These are phyloP conservation scores for Hyposoter dolosus DNA, from an alignment of 2,888 invertebrate species.

Conservation along the genomic window DNA sequence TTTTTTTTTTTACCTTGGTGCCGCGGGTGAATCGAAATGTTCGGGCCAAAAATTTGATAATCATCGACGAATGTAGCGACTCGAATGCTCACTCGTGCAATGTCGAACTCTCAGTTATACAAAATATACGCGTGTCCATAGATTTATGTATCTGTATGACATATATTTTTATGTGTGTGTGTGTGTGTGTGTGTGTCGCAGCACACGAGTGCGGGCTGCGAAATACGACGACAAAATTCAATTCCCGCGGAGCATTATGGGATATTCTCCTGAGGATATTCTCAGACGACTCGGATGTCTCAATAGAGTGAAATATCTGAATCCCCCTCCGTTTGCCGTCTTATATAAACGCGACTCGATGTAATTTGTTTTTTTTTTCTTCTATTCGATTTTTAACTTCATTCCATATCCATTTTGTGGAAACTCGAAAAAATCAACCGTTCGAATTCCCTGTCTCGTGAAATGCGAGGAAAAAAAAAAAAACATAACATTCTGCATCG, in stretches of 20 bases:
- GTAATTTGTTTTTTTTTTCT: neutral
- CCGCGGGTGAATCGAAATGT: constrained; percentile 47
- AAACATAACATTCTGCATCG: neutral
- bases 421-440: neutral
- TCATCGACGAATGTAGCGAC: constrained; percentile 26
- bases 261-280: constrained; percentile 57
- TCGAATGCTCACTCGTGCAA: constrained; percentile 46
- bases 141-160: neutral
- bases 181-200: constrained; percentile 14
- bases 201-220: constrained; percentile 15
- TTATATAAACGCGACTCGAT: constrained; percentile 2
- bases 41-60: constrained; percentile 50
- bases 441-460: neutral
- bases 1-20: constrained; percentile 31
- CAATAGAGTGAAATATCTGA: constrained; percentile 46
- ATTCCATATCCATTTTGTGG: neutral
- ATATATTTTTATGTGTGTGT: constrained; percentile 19
- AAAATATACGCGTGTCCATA: neutral
- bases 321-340: constrained; percentile 32
- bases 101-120: constrained; percentile 1
- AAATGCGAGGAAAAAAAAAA: neutral
- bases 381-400: neutral
- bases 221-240: constrained; percentile 58
- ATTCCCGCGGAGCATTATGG: constrained; percentile 59
- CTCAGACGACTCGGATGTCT: constrained; percentile 53